phyloP scores from a whole-genome alignment of 2,888 invertebrate genomes.

The Drosophila atroscutellata region DNA sequence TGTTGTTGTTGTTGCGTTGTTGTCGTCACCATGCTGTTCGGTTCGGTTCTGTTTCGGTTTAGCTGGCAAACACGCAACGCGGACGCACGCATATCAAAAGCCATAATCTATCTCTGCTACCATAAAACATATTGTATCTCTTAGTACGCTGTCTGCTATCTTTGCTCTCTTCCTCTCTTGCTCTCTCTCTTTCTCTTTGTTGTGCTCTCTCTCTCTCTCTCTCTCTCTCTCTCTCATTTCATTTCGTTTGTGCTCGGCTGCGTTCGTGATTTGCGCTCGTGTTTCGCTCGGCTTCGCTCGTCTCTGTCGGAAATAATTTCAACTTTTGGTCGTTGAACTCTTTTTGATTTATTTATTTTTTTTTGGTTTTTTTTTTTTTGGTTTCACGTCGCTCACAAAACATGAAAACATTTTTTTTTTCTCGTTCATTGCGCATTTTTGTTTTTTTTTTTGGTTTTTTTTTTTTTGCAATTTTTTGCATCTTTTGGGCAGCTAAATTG shows the following conservation, averaged over 20 bases:
- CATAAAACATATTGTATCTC: slow-evolving; percentile 54
- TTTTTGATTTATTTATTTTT: slow-evolving; percentile 68
- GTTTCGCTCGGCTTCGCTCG: slow-evolving; percentile 18
- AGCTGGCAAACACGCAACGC: slow-evolving; percentile 56
- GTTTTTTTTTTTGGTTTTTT: slow-evolving; percentile 12
- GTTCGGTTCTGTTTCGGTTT: slow-evolving; percentile 17
- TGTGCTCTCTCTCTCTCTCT: neutral
- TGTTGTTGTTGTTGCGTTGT: neutral
- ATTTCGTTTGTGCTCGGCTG: slow-evolving; percentile 21
- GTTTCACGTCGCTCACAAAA: slow-evolving; percentile 50
- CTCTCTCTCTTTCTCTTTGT: neutral
- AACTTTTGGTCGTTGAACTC: slow-evolving; percentile 80
- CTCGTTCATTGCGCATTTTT: slow-evolving; percentile 23
- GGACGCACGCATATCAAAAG: slow-evolving; percentile 61
- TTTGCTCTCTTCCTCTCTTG: neutral
- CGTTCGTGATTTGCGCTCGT: slow-evolving; percentile 25
- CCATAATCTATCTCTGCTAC: slow-evolving; percentile 35
- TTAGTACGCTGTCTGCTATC: slow-evolving; percentile 36
- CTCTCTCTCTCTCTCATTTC: slow-evolving; percentile 2
- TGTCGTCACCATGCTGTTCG: slow-evolving; percentile 43
- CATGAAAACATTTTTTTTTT: slow-evolving; percentile 47
- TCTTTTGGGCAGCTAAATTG: slow-evolving; percentile 43
- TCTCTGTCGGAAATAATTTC: slow-evolving; percentile 70
- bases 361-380: slow-evolving; percentile 4
- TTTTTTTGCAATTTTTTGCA: slow-evolving; percentile 32